Conservation (phyloP, 2,888 invertebrate genomes). For the Julus scanicus region DNA sequence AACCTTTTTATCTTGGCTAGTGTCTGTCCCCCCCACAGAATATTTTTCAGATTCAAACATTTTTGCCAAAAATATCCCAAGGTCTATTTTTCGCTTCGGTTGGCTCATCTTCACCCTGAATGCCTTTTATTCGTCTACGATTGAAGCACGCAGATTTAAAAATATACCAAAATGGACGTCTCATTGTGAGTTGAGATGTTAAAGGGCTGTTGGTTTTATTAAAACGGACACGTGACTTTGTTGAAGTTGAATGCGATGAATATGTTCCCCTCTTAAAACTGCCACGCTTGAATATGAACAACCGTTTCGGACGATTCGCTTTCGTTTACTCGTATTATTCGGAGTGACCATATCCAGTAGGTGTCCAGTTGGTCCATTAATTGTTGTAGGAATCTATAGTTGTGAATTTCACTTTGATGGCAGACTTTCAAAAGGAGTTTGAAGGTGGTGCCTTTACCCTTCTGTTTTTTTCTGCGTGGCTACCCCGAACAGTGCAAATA, state of each 20-base stretch:
- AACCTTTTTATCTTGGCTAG: neutral
- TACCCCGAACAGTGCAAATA: neutral
- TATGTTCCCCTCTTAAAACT: neutral
- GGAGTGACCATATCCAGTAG: neutral
- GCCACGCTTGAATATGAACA: neutral
- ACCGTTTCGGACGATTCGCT: no score
- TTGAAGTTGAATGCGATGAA: neutral
- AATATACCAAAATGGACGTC: neutral
- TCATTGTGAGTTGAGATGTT: slow-evolving; percentile 11
- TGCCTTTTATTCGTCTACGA: neutral
- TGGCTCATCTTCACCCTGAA: neutral
- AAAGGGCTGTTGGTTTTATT: neutral
- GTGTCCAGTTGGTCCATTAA: slow-evolving; percentile 11
- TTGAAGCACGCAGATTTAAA: neutral
- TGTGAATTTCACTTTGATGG: neutral
- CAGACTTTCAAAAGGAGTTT: neutral
- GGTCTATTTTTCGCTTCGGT: neutral
- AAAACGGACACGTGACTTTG: neutral
- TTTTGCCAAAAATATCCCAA: neutral
- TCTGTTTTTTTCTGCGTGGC: neutral
- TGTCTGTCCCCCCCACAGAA: neutral
- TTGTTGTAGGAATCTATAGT: neutral
- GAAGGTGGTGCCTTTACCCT: neutral
- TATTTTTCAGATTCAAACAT: neutral
- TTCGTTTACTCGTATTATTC: neutral